Base-by-base conservation (phyloP, 2,797 vertebrate species). In the Ceyx erithaca region DNA sequence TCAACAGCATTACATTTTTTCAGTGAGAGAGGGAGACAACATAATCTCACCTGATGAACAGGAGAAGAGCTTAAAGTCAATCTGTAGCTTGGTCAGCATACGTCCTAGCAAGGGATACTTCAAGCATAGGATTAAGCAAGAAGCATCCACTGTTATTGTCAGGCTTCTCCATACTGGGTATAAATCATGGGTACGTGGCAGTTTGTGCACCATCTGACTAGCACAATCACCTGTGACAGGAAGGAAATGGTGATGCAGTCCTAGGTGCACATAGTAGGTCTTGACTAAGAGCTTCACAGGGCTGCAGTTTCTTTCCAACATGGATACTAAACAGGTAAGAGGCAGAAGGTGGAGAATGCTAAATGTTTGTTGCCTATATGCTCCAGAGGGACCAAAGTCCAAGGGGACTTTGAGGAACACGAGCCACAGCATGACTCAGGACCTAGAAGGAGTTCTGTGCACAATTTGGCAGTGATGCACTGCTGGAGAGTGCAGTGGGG, bases 401-500 rank as follows among this genome's bases (percentile, higher is more conserved):
- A 46, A 31, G 12, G 8, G 8, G 10, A 7, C 21, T 66, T 55
- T 4, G 5, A 23, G 8, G 6, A 72, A 10, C 21, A 21, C 70
- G 23, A 23, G 19, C 28, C 85, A 23, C 45, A 67, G 33, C 10
- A 18, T 18, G 17, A 45, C 40, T 40, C 26, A 49, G 51, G 15
- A 57, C 33, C 12, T n/a, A 7, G 28, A 41, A 66, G 5, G 22
- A 7, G 5, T 73, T 40, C 31, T 37, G 4, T 55, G 11, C 15
- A 26, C 0, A 0, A 18, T 35, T 31, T 51, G 7, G 4, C 7
- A 1, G 10, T 51, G 16, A 5, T 35, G 14, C 19, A 20, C 12
- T 33, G 54, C 48, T 52, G 52, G 14, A 72, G 46, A 61, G 13
- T 3, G 2, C 16, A 18, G 3, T 61, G 46, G 31, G 19, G 22